Percentiles rank a stretch among this genome's conserved stretches.
phyloP scores from a whole-genome alignment of 2,888 invertebrate species.

The Hololepta plana region DNA sequence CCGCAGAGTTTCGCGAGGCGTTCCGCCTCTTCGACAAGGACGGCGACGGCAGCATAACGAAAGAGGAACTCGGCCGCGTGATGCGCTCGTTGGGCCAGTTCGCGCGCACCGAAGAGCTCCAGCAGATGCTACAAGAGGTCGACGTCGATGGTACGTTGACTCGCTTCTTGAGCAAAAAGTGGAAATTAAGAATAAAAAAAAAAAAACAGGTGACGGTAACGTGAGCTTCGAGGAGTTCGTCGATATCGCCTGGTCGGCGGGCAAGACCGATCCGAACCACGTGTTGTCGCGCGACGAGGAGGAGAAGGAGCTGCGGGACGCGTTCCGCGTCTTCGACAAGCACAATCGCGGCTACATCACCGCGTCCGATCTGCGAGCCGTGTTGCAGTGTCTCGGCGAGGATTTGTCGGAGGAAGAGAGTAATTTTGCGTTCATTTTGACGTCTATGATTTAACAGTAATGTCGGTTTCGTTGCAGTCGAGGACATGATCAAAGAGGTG shows the following conservation, averaged over 20 bases:
- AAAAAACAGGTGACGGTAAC: slow-evolving; percentile 58
- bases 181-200: neutral
- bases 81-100: slow-evolving; percentile 78
- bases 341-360: slow-evolving; percentile 86
- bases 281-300: slow-evolving; percentile 61
- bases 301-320: slow-evolving; percentile 66
- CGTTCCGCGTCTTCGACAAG: slow-evolving; percentile 79
- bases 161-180: neutral
- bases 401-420: slow-evolving; percentile 82
- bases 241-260: slow-evolving; percentile 39
- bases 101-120: slow-evolving; percentile 68
- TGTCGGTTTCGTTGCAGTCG: slow-evolving; percentile 42
- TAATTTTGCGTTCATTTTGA: slow-evolving; percentile 29
- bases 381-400: slow-evolving; percentile 75
- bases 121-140: slow-evolving; percentile 68
- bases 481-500: slow-evolving; percentile 93
- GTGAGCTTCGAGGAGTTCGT: slow-evolving; percentile 82
- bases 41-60: slow-evolving; percentile 73
- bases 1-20: slow-evolving; percentile 63
- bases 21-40: slow-evolving; percentile 78
- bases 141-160: slow-evolving; percentile 21
- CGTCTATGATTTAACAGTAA: slow-evolving; percentile 1
- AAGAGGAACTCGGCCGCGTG: slow-evolving; percentile 69
- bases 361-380: slow-evolving; percentile 72
- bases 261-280: slow-evolving; percentile 21